Conservation (phyloP, 2,888 invertebrate species). For the Eupithecia vulgata region DNA sequence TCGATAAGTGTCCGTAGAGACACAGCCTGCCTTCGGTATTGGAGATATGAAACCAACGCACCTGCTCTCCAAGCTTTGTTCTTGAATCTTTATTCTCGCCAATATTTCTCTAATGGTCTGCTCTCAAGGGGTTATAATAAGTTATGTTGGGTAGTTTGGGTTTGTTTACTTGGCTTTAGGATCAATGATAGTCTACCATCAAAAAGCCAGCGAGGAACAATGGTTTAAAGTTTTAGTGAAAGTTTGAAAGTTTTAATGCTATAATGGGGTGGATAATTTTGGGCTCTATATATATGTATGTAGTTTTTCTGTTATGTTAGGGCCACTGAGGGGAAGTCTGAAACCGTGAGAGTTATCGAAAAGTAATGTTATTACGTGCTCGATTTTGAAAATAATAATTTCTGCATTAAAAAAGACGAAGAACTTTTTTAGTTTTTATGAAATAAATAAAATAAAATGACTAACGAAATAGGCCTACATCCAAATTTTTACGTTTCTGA, state of each 20-base stretch:
- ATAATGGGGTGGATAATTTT: not conserved
- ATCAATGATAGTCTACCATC: constrained; percentile 7
- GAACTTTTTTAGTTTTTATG: no score
- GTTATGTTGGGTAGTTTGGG: not conserved
- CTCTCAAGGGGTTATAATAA: constrained; percentile 3
- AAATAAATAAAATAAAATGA: no score
- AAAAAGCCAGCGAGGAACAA: not conserved
- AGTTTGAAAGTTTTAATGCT: not conserved
- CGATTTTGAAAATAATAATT: no score
- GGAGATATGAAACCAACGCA: constrained; percentile 22
- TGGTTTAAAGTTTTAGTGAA: no score
- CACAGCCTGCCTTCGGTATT: not conserved
- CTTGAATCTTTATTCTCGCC: constrained; percentile 22
- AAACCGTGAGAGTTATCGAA: no score
- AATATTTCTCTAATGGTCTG: constrained; percentile 24
- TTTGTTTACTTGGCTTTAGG: constrained; percentile 8
- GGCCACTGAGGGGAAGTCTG: no score
- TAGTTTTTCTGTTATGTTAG: no score
- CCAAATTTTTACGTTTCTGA: no score
- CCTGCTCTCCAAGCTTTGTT: constrained; percentile 30
- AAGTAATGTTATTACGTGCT: no score
- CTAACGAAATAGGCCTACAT: no score
- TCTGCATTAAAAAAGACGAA: no score
- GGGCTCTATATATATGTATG: no score
- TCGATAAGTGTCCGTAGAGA: not conserved